Conservation (phyloP, 2,113 vertebrate genomes). For the Nesoenas mayeri region DNA sequence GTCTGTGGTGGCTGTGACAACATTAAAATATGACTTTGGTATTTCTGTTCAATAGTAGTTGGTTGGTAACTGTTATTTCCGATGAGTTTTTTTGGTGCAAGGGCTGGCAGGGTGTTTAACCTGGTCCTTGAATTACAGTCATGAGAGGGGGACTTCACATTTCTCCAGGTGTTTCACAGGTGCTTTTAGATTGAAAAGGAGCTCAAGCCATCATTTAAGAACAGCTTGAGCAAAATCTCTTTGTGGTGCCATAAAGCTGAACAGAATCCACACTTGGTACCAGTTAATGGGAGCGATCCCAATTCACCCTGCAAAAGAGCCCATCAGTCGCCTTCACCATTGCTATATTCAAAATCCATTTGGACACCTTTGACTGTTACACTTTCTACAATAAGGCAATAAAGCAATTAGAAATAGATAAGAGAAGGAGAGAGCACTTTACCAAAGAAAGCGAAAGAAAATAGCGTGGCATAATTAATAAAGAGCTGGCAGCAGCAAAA, state of each 20-base stretch:
- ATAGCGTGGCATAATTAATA: background rate
- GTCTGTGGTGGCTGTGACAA: background rate
- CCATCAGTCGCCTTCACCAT: background rate
- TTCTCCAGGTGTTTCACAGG: background rate
- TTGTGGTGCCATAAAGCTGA: background rate
- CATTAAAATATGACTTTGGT: background rate
- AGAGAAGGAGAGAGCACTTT: background rate
- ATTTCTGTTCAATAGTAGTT: background rate
- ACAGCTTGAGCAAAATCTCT: background rate
- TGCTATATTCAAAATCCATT: background rate
- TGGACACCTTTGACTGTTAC: background rate
- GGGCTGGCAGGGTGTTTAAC: background rate
- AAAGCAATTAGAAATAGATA: conserved; percentile 9
- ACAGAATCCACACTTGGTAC: background rate
- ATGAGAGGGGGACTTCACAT: background rate
- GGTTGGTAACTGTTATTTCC: background rate
- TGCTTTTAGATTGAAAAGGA: background rate
- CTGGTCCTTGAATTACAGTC: background rate
- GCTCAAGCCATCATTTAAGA: background rate
- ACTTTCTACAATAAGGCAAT: background rate
- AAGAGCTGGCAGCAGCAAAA: background rate
- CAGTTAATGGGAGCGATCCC: background rate
- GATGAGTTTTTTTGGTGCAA: background rate
- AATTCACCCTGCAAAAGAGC: background rate
- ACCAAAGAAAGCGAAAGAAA: background rate